A percentile compares a stretch with the other conserved stretches of the same genome.
Evolutionary conservation across 1,140 invertebrate species (phyloP).

Genomic region (Philopotamus ludificatus): DNA sequence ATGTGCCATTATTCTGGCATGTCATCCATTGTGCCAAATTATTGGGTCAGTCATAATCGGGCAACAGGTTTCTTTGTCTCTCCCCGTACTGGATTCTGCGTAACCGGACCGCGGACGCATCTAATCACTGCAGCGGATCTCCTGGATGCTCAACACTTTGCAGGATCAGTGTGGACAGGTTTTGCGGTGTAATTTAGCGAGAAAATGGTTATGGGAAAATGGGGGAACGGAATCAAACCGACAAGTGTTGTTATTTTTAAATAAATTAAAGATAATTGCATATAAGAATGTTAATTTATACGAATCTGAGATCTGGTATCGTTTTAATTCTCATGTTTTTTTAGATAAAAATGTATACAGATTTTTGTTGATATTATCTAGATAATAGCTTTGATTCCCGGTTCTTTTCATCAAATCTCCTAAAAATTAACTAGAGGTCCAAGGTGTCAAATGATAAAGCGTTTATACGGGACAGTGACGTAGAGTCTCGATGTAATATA

Average conservation of each 20-base stretch:
- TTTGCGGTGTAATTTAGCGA: neutral
- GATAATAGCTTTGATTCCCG: too few relatives aligned
- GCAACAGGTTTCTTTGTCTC: slow-evolving; percentile 29
- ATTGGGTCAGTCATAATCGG: slow-evolving; percentile 28
- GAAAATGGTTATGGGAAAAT: neutral
- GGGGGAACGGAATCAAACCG: neutral
- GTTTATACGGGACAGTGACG: too few relatives aligned
- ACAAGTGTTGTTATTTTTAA: neutral
- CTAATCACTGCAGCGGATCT: slow-evolving; percentile 1
- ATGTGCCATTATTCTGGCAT: too few relatives aligned
- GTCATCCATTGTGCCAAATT: slow-evolving; percentile 22
- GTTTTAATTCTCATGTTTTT: too few relatives aligned
- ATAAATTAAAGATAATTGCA: neutral
- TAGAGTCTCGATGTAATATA: too few relatives aligned
- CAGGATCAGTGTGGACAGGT: slow-evolving; percentile 10
- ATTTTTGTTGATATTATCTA: too few relatives aligned
- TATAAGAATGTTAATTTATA: too few relatives aligned
- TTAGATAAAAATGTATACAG: too few relatives aligned
- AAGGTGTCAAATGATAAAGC: too few relatives aligned
- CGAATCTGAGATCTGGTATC: too few relatives aligned
- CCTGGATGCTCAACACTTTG: neutral
- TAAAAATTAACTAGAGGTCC: too few relatives aligned
- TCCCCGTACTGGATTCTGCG: neutral
- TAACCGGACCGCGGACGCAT: slow-evolving; percentile 12
- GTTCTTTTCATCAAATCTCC: too few relatives aligned